Conservation (phyloP, 2,888 invertebrate genomes). For the Agrochola lychnidis region DNA sequence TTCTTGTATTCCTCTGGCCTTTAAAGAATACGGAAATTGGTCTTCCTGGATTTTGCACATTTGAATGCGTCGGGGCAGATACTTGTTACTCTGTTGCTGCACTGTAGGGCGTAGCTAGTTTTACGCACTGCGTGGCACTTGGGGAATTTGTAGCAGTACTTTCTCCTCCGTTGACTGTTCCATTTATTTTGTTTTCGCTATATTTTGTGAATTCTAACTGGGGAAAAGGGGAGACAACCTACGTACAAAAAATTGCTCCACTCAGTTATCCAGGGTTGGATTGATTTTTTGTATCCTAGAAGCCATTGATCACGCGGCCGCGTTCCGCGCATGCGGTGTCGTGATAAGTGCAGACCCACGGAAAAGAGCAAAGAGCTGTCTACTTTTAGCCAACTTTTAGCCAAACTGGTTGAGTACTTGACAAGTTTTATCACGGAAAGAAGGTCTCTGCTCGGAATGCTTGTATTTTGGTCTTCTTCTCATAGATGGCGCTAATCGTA, state of each 20-base stretch:
- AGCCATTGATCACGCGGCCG: slow-evolving; percentile 50
- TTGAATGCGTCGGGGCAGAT: not conserved
- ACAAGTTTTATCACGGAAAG: slow-evolving; percentile 1
- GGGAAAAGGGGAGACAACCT: not conserved
- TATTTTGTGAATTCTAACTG: not conserved
- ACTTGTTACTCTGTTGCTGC: not conserved
- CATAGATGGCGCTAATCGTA: slow-evolving; percentile 24
- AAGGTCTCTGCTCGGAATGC: not conserved
- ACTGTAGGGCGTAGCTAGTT: slow-evolving; percentile 6
- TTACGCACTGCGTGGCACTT: slow-evolving; percentile 12
- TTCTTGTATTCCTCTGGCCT: not conserved
- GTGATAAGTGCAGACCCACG: slow-evolving; percentile 22
- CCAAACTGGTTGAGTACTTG: slow-evolving; percentile 15
- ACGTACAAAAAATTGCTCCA: not conserved
- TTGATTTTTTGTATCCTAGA: slow-evolving; percentile 42
- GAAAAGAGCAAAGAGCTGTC: slow-evolving; percentile 16
- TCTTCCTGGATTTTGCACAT: not conserved
- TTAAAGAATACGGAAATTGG: not conserved
- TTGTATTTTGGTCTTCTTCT: slow-evolving; percentile 1
- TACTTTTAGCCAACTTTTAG: slow-evolving; percentile 24
- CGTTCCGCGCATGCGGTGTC: slow-evolving; percentile 53
- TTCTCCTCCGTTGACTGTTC: not conserved
- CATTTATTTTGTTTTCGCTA: not conserved
- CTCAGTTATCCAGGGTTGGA: slow-evolving; percentile 2
- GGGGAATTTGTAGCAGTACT: not conserved